phyloP scores from a whole-genome alignment of 2,797 vertebrate genomes.

The Rallus crepitans region DNA sequence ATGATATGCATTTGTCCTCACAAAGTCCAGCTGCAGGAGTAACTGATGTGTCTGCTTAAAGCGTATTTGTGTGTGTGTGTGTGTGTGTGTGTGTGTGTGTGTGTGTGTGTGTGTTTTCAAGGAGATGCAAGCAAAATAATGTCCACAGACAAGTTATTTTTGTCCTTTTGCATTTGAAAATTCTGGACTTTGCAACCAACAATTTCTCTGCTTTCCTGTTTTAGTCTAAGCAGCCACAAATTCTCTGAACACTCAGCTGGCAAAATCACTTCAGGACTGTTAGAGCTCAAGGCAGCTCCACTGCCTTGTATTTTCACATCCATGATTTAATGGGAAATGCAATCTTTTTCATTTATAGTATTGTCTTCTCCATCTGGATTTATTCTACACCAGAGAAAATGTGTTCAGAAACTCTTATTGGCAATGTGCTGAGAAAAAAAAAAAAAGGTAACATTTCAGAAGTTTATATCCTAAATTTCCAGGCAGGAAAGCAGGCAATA shows the following conservation, averaged over 20 bases:
- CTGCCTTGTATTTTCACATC: neutral
- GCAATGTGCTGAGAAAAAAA: neutral
- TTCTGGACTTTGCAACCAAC: neutral
- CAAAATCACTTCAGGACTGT: neutral
- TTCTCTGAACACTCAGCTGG: neutral
- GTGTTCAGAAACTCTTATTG: neutral
- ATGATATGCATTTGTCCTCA: neutral
- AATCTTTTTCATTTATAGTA: neutral
- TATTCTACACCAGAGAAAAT: neutral
- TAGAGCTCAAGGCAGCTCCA: neutral
- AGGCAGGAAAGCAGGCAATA: neutral
- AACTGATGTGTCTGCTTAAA: neutral
- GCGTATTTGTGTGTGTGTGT: neutral
- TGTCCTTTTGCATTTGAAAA: neutral
- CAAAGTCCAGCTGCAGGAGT: neutral
- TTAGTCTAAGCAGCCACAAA: neutral
- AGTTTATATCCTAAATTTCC: neutral
- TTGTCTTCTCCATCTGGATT: neutral
- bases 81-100: neutral
- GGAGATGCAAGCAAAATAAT: neutral
- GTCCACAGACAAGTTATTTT: neutral
- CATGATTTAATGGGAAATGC: neutral
- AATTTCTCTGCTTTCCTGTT: constrained; percentile 11
- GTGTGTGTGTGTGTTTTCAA: neutral
- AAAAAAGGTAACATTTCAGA: neutral